A percentile compares a stretch with the other conserved stretches of the same genome.
Conservation (phyloP, 2,888 invertebrate genomes). For the Heteropelma amictum region DNA sequence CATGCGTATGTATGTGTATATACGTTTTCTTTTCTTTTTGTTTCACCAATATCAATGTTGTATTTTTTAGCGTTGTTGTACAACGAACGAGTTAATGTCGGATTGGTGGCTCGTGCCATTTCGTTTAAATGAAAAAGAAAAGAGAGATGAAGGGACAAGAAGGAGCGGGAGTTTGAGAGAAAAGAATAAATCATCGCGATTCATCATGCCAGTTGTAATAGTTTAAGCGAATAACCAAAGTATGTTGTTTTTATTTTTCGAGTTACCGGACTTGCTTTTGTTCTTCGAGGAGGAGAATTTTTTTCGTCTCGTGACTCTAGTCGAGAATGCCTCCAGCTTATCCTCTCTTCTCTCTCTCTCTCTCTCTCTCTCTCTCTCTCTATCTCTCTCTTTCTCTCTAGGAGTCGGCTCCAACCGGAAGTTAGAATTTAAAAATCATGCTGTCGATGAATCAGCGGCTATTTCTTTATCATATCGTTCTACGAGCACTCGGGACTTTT, state of each 20-base stretch:
- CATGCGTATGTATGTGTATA: background rate
- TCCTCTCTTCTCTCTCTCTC: background rate
- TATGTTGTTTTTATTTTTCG: constrained; percentile 27
- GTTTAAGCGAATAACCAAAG: constrained; percentile 56
- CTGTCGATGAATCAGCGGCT: constrained; percentile 31
- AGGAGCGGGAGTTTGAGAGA: background rate
- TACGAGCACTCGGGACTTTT: constrained; percentile 10
- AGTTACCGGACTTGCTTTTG: background rate
- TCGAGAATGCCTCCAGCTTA: constrained; percentile 2
- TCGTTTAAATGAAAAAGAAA: constrained; percentile 28
- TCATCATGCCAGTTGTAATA: constrained; percentile 48
- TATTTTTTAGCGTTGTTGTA: constrained; percentile 30
- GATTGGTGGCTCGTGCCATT: constrained; percentile 54
- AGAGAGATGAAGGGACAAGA: background rate
- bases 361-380: background rate
- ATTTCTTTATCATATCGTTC: constrained; percentile 15
- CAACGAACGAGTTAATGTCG: constrained; percentile 26
- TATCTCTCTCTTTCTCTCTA: constrained; percentile 15
- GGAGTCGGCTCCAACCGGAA: constrained; percentile 1
- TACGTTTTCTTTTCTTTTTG: constrained; percentile 12
- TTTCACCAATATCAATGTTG: constrained; percentile 29
- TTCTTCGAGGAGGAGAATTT: background rate
- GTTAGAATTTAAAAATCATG: constrained; percentile 15
- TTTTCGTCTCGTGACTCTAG: constrained; percentile 12
- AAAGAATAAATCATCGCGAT: constrained; percentile 23